These are phyloP conservation scores for Melitaea cinxia DNA, from an alignment of 1,140 invertebrate species.

Conservation along the genomic window DNA sequence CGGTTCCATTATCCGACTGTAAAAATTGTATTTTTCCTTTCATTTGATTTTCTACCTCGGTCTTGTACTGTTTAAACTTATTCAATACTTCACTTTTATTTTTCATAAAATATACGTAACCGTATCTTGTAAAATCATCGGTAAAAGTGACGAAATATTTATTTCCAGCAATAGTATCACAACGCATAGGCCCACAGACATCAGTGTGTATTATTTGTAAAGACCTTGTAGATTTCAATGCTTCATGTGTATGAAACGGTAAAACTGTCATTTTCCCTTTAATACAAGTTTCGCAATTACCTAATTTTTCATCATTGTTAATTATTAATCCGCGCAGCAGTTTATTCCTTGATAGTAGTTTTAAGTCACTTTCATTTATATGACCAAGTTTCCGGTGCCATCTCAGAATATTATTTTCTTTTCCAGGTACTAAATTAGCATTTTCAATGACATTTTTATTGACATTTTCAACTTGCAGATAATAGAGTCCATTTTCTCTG, in stretches of 20 bases:
- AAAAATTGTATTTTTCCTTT: conserved; percentile 45
- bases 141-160: conserved; percentile 70
- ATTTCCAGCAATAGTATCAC: conserved; percentile 45
- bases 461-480: too few species aligned
- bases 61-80: conserved; percentile 45
- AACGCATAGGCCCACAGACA: conserved; percentile 64
- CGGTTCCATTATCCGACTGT: conserved; percentile 41
- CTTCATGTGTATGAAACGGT: conserved; percentile 44
- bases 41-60: conserved; percentile 35
- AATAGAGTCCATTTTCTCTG: too few species aligned
- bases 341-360: conserved; percentile 35
- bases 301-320: conserved; percentile 16
- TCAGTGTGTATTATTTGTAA: conserved; percentile 66
- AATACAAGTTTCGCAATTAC: conserved; percentile 47
- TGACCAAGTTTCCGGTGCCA: conserved; percentile 46
- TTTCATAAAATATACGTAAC: conserved; percentile 67
- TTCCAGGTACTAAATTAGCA: too few species aligned
- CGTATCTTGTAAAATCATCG: conserved; percentile 60
- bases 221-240: conserved; percentile 36
- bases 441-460: too few species aligned
- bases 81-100: conserved; percentile 61
- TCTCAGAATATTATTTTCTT: conserved; percentile 32
- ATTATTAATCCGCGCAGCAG: conserved; percentile 2
- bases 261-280: conserved; percentile 49
- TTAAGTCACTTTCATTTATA: conserved; percentile 37